phyloP scores from a whole-genome alignment of 1,140 invertebrate genomes.

The Dufourea novaeangliae region DNA sequence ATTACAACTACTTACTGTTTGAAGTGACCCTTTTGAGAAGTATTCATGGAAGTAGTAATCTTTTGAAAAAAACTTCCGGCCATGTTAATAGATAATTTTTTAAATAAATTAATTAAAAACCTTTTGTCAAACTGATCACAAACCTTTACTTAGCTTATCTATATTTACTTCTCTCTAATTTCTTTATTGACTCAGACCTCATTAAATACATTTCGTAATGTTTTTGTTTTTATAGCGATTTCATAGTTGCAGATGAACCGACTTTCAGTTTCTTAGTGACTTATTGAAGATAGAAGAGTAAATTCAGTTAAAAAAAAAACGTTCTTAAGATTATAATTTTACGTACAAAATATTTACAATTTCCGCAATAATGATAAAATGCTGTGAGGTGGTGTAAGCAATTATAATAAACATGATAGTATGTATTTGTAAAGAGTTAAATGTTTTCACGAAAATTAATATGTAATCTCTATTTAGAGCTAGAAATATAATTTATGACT shows the following conservation, averaged over 20 bases:
- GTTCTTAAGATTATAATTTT: background rate
- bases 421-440: background rate
- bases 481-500: background rate
- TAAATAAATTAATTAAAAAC: background rate
- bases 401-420: background rate
- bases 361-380: background rate
- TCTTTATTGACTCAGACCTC: background rate
- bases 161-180: background rate
- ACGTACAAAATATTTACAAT: background rate
- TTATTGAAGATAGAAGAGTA: background rate
- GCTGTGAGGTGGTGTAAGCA: background rate
- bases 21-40: background rate
- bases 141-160: background rate
- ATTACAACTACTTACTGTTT: background rate
- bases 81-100: background rate
- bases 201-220: background rate
- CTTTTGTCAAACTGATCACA: background rate
- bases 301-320: background rate
- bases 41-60: background rate
- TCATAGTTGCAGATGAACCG: background rate
- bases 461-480: too few species aligned
- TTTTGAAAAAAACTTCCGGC: background rate
- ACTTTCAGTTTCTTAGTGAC: background rate
- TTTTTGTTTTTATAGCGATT: background rate
- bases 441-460: background rate